Evolutionary conservation across 2,888 invertebrate species (phyloP), one percentile per base, ranked within the genome.

Genomic region (Spilosoma lubricipeda): DNA sequence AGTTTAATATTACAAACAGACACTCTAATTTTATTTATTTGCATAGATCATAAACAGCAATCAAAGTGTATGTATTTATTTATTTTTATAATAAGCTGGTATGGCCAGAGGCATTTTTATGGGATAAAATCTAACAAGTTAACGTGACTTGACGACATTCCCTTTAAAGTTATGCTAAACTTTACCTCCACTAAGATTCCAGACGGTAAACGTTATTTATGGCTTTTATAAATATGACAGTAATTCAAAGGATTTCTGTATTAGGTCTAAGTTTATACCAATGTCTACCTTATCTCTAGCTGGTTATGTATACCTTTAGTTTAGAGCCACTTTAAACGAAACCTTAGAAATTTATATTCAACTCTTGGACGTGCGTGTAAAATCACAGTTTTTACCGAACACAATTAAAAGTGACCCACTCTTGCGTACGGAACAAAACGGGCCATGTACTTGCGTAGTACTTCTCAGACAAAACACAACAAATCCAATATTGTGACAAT

Each of bases 351-450:
- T 81, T 80, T 84, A 83, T 91, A 90, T 90, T 85, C 87, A 83
- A 89, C 91, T 92, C 90, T 90, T 86, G 87, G 83, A 88, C 93
- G 93, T 94, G 94, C 94, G 94, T 94, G 92, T 91, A 92, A 92
- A 94, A 93, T 93, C 91, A 89, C 90, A 83, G 90, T 93, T 93
- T 85, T 93, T 92, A 93, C 90, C 78, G 90, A 88, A 91, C 94
- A 94, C 94, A 94, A 95, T 94, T 95, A 95, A 93, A 92, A 91
- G 85, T 94, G 94, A 94, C 95, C 95, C 89, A 94, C 91, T 94
- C 82, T 79, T 82, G 81, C 83, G 80, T 80, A 78, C 80, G 80
- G 89, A 90, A 90, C 90, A 92, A 90, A 92, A 87, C 86, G 80
- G 77, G 74, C 77, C 83, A 76, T 75, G 72, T 71, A 80, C 81